phyloP scores from a whole-genome alignment of 2,797 vertebrate species.

The Siniperca scherzeri region DNA sequence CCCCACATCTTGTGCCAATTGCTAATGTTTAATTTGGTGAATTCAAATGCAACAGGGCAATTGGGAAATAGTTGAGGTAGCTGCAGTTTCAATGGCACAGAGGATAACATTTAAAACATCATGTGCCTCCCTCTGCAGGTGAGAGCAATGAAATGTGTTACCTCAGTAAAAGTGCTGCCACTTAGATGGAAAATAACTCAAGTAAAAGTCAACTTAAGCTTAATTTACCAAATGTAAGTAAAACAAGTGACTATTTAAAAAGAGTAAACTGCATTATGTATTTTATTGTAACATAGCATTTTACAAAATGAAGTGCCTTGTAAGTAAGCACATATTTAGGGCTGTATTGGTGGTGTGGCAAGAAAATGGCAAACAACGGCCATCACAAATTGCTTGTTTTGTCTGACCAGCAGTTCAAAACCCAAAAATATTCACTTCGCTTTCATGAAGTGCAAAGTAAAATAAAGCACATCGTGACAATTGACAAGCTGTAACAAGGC shows the following conservation, averaged over 20 bases:
- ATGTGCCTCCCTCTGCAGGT: slow-evolving; percentile 81
- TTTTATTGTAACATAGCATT: not conserved
- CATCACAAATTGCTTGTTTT: not conserved
- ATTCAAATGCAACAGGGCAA: not conserved
- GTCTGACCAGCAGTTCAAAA: not conserved
- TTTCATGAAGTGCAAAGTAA: not conserved
- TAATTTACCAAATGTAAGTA: not conserved
- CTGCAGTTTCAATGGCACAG: not conserved
- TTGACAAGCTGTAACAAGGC: not conserved
- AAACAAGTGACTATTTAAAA: not conserved
- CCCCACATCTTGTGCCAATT: slow-evolving; percentile 52
- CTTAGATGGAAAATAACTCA: not conserved
- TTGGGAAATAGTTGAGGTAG: not conserved
- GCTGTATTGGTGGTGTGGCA: not conserved
- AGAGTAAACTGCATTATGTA: not conserved
- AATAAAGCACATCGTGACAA: not conserved
- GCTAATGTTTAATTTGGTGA: slow-evolving; percentile 34
- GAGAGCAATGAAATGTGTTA: not conserved
- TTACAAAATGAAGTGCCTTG: not conserved
- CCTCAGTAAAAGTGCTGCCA: not conserved
- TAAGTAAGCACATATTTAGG: not conserved
- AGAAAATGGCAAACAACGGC: not conserved
- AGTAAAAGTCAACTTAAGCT: not conserved
- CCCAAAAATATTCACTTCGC: not conserved
- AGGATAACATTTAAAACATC: not conserved